These are phyloP conservation scores for Euclidia mi DNA, from an alignment of 2,888 invertebrate genomes.

Conservation along the genomic window DNA sequence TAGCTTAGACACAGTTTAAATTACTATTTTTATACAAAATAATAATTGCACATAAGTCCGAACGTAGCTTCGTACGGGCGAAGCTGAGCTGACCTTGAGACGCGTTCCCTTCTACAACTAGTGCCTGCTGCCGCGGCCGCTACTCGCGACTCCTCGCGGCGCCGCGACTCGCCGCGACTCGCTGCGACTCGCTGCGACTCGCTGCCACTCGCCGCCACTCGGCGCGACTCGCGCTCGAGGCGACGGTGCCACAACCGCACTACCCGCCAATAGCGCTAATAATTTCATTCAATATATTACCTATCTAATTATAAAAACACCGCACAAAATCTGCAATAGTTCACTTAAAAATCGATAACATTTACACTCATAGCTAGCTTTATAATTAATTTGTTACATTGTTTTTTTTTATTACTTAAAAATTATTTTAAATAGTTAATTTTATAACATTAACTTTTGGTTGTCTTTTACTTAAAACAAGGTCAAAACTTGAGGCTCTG, in stretches of 20 bases:
- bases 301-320: slow-evolving; percentile 91
- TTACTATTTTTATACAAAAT: slow-evolving; percentile 89
- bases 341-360: slow-evolving; percentile 89
- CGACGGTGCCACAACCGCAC: slow-evolving; percentile 73
- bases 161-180: slow-evolving; percentile 67
- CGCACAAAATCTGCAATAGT: slow-evolving; percentile 89
- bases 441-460: slow-evolving; percentile 89
- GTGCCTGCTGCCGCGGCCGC: slow-evolving; percentile 53
- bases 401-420: slow-evolving; percentile 85
- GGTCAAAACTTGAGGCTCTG: slow-evolving; percentile 83
- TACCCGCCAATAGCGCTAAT: slow-evolving; percentile 84
- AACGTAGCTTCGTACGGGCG: slow-evolving; percentile 75
- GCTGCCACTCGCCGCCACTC: slow-evolving; percentile 3
- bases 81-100: slow-evolving; percentile 66
- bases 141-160: slow-evolving; percentile 47
- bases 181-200: slow-evolving; percentile 50
- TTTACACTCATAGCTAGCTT: slow-evolving; percentile 90
- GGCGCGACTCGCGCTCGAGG: slow-evolving; percentile 9
- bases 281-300: slow-evolving; percentile 90
- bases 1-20: slow-evolving; percentile 88
- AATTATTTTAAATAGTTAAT: slow-evolving; percentile 88
- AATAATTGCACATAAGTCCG: slow-evolving; percentile 90
- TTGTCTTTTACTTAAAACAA: slow-evolving; percentile 88
- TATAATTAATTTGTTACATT: slow-evolving; percentile 90
- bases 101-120: slow-evolving; percentile 60